Conservation (phyloP, 2,797 vertebrate genomes). For the Florisuga fusca region DNA sequence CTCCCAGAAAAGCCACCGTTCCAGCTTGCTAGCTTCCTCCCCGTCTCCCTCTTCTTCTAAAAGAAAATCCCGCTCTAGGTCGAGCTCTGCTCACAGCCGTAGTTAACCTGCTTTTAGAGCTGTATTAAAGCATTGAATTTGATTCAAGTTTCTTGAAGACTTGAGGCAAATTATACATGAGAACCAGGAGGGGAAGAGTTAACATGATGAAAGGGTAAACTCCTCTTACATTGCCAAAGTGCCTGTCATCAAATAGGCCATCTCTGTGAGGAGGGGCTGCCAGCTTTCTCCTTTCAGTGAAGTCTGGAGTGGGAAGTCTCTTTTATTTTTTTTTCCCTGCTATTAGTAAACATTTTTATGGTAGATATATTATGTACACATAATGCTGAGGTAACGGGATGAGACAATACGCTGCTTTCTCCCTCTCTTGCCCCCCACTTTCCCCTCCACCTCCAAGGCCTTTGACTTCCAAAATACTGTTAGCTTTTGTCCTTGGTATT, state of each 20-base stretch:
- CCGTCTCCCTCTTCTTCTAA: constrained; percentile 75
- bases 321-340: constrained; percentile 51
- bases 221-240: constrained; percentile 75
- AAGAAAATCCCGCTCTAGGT: constrained; percentile 81
- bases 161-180: constrained; percentile 63
- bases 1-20: constrained; percentile 74
- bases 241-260: constrained; percentile 73
- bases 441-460: constrained; percentile 66
- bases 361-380: constrained; percentile 69
- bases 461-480: constrained; percentile 71
- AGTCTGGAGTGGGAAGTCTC: constrained; percentile 71
- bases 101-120: constrained; percentile 71
- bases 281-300: constrained; percentile 70
- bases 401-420: constrained; percentile 69
- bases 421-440: constrained; percentile 22
- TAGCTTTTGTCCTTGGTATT: constrained; percentile 71
- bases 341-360: constrained; percentile 74
- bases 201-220: constrained; percentile 65
- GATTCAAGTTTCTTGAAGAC: constrained; percentile 72
- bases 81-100: constrained; percentile 83
- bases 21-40: constrained; percentile 79
- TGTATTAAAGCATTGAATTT: constrained; percentile 62
- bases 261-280: constrained; percentile 68
- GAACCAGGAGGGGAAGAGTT: constrained; percentile 63
- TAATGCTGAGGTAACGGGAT: constrained; percentile 71